Percentiles rank a stretch among this genome's conserved stretches.
phyloP scores from a whole-genome alignment of 2,113 vertebrate genomes.

The Athene cunicularia region DNA sequence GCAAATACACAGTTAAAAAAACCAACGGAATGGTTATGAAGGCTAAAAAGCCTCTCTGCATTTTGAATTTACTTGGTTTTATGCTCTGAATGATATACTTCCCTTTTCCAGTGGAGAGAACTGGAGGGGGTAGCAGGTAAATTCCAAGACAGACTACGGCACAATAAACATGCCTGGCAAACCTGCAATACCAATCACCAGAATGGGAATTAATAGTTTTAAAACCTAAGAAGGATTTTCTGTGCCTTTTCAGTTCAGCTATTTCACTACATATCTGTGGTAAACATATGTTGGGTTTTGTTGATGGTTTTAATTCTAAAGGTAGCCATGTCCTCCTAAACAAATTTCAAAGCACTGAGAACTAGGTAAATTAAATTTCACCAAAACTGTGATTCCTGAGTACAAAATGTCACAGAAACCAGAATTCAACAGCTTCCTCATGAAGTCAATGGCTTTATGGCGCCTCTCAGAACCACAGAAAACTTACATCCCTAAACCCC shows the following conservation, averaged over 20 bases:
- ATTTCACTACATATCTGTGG: background rate
- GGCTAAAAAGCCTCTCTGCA: background rate
- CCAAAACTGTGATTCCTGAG: background rate
- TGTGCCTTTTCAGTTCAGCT: background rate
- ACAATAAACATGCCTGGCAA: background rate
- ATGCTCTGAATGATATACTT: background rate
- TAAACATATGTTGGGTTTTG: background rate
- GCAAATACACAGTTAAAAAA: background rate
- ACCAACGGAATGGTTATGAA: background rate
- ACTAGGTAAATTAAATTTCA: background rate
- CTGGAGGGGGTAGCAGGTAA: background rate
- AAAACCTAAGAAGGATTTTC: background rate
- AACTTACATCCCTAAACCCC: background rate
- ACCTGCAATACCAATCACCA: background rate
- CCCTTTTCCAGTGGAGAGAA: background rate
- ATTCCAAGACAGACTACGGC: background rate
- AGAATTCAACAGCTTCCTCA: background rate
- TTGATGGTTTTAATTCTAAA: background rate
- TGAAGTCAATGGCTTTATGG: background rate
- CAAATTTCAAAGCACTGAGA: background rate
- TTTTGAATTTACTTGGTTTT: background rate
- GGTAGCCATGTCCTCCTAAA: background rate
- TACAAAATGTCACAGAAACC: background rate
- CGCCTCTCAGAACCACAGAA: background rate
- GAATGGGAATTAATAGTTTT: background rate